Conservation (phyloP, 2,888 invertebrate genomes). For the Phengaris arion region DNA sequence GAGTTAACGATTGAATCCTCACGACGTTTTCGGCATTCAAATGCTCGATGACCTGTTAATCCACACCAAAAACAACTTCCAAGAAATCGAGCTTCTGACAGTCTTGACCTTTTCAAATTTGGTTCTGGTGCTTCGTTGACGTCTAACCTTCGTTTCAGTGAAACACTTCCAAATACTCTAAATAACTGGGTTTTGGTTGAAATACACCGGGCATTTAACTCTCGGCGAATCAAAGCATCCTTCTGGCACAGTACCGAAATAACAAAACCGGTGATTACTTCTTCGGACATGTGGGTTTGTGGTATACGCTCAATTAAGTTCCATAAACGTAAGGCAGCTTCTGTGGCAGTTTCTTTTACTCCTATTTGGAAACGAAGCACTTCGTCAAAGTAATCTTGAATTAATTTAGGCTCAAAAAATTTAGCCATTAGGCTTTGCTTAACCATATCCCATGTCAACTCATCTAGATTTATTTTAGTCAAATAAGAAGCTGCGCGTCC, state of each 20-base stretch:
- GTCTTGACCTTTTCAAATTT: too few relatives aligned
- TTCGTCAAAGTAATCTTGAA: constrained; percentile 36
- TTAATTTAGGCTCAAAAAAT: constrained; percentile 31
- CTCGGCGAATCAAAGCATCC: constrained; percentile 30
- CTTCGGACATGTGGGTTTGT: constrained; percentile 29
- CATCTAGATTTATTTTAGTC: constrained; percentile 20
- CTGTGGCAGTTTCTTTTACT: constrained; percentile 32
- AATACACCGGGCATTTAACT: constrained; percentile 32
- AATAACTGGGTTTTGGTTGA: constrained; percentile 32
- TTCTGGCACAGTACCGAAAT: constrained; percentile 32
- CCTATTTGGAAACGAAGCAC: constrained; percentile 34
- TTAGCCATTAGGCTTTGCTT: constrained; percentile 34
- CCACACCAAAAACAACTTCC: too few relatives aligned
- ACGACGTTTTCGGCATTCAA: too few relatives aligned
- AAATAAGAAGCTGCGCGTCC: constrained; percentile 21
- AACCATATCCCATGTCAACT: constrained; percentile 29
- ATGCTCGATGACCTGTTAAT: too few relatives aligned
- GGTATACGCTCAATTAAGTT: constrained; percentile 32
- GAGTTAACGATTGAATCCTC: too few relatives aligned
- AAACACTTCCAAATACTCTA: constrained; percentile 33
- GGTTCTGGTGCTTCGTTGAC: not conserved
- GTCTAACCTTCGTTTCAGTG: constrained; percentile 32
- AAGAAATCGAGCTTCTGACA: too few relatives aligned
- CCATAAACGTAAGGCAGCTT: constrained; percentile 34
- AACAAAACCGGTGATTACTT: constrained; percentile 33